Conservation (phyloP, 2,113 vertebrate species). For the Urocynchramus pylzowi region DNA sequence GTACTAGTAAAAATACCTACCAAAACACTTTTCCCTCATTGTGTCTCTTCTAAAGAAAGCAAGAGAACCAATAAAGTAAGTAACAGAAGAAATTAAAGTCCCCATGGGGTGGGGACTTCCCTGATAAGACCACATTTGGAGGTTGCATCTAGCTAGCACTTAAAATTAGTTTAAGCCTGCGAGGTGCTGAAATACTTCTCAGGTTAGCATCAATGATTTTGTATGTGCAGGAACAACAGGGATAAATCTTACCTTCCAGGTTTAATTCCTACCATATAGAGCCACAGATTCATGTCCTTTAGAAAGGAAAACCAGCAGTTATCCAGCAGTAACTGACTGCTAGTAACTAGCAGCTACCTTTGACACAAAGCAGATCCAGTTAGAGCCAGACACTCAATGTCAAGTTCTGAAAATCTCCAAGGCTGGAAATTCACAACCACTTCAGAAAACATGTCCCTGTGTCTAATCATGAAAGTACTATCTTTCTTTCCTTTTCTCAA, state of each 20-base stretch:
- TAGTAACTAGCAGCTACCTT: not conserved
- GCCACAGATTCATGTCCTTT: not conserved
- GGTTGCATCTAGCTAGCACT: not conserved
- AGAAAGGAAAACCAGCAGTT: not conserved
- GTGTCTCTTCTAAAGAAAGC: not conserved
- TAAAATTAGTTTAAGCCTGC: not conserved
- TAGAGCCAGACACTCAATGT: not conserved
- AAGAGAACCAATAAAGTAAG: not conserved
- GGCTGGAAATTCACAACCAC: not conserved
- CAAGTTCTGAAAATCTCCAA: not conserved
- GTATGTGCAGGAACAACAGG: not conserved
- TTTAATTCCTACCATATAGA: not conserved
- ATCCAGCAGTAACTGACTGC: not conserved
- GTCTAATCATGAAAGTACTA: not conserved
- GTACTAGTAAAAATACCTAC: not conserved
- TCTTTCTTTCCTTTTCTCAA: not conserved
- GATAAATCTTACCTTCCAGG: not conserved
- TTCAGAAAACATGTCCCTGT: not conserved
- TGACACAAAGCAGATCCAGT: not conserved
- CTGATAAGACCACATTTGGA: not conserved
- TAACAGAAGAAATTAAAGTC: not conserved
- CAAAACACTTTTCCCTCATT: not conserved
- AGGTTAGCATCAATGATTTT: not conserved
- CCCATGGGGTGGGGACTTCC: rapidly evolving
- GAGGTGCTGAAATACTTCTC: not conserved